Evolutionary conservation across 1,140 invertebrate species (phyloP).

Genomic region (Pogonus chalceus): DNA sequence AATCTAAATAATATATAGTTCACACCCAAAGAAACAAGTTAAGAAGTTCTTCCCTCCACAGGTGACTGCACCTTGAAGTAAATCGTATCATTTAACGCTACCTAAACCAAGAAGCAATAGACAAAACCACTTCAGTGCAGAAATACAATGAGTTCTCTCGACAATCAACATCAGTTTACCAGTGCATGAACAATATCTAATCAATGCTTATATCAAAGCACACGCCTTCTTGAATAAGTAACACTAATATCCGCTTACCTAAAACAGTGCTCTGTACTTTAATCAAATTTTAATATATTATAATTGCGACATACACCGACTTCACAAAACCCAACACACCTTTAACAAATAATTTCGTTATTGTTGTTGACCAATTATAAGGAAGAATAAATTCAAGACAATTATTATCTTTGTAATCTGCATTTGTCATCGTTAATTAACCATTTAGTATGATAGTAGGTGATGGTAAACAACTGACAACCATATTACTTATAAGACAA

Average conservation of each 20-base stretch:
- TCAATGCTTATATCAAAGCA: not conserved
- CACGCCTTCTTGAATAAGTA: not conserved
- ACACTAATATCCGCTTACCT: not conserved
- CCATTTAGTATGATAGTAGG: not conserved
- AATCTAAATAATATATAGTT: too few species aligned
- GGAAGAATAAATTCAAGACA: not conserved
- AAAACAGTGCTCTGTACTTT: not conserved
- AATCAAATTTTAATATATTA: constrained; percentile 7
- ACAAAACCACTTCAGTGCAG: not conserved
- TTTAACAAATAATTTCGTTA: not conserved
- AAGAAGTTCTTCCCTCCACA: not conserved
- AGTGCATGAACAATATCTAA: not conserved
- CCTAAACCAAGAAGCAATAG: not conserved
- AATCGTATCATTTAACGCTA: constrained; percentile 1
- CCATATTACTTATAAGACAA: too few species aligned
- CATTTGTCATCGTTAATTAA: constrained; percentile 1
- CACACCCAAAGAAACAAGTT: not conserved
- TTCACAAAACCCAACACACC: not conserved
- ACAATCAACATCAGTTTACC: not conserved
- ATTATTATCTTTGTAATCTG: too few species aligned
- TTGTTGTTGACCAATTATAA: not conserved
- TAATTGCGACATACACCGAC: not conserved
- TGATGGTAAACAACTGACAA: too few species aligned
- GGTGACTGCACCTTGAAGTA: constrained; percentile 2
- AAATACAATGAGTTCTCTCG: not conserved